Conservation (phyloP, 2,888 invertebrate species). For the Dermolepida albohirtum region DNA sequence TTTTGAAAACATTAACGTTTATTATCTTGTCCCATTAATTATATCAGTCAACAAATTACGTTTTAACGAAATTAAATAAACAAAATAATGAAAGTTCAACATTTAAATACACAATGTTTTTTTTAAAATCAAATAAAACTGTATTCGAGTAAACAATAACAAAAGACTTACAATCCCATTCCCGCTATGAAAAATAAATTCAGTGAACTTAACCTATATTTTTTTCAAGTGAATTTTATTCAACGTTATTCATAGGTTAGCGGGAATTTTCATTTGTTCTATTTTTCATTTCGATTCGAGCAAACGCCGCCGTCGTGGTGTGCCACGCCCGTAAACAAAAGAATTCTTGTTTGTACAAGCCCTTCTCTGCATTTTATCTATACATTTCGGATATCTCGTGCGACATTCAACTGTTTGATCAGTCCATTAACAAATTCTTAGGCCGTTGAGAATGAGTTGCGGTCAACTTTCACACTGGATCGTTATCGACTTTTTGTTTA, state of each 20-base stretch:
- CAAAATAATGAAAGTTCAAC: too few species aligned
- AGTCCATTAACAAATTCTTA: conserved; percentile 48
- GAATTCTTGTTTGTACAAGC: conserved; percentile 45
- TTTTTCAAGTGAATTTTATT: conserved; percentile 13
- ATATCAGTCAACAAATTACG: too few species aligned
- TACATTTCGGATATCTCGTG: conserved; percentile 45
- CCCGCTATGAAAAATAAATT: conserved; percentile 7
- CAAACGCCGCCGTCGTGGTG: conserved; percentile 21
- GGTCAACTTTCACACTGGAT: conserved; percentile 26
- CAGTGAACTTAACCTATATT: conserved; percentile 18
- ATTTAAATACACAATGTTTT: too few species aligned
- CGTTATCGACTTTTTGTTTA: conserved; percentile 27
- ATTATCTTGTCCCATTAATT: too few species aligned
- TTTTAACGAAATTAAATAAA: too few species aligned
- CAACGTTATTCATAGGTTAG: conserved; percentile 1
- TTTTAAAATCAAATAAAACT: too few species aligned
- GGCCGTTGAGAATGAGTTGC: conserved; percentile 14
- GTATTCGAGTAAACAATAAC: conserved; percentile 10
- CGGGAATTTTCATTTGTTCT: conserved; percentile 7
- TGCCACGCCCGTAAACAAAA: conserved; percentile 46
- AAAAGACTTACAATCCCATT: neutral
- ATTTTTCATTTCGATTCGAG: conserved; percentile 11
- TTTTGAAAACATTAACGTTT: too few species aligned
- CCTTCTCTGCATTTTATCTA: conserved; percentile 47
- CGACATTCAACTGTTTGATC: conserved; percentile 38